A percentile compares a stretch with the other conserved stretches of the same genome.
Conservation (phyloP, 1,140 invertebrate species). For the Leptinotarsa texana region DNA sequence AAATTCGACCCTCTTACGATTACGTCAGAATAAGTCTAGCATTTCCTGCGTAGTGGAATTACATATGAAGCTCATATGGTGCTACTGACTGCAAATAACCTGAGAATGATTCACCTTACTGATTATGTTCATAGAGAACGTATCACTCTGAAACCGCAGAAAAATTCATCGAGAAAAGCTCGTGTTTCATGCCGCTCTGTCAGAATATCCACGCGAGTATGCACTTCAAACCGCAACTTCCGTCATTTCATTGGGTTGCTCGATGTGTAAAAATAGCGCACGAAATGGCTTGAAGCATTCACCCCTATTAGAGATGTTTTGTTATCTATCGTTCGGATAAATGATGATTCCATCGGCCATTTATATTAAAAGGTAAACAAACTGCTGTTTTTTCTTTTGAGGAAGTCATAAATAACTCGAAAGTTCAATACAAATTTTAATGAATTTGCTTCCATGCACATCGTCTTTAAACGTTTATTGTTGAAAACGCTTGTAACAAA, state of each 20-base stretch:
- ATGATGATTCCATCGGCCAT: too few species aligned
- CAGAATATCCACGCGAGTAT: not conserved
- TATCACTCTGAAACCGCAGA: not conserved
- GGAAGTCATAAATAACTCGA: too few species aligned
- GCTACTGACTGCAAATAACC: not conserved
- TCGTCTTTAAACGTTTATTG: too few species aligned
- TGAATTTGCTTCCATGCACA: too few species aligned
- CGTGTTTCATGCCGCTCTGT: not conserved
- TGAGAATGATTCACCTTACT: not conserved
- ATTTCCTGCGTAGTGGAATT: constrained; percentile 5
- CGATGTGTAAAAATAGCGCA: not conserved
- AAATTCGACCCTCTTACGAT: not conserved
- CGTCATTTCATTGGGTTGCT: not conserved
- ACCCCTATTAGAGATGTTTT: too few species aligned
- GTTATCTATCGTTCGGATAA: too few species aligned
- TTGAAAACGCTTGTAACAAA: too few species aligned
- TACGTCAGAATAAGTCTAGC: not conserved
- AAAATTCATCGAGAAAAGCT: not conserved
- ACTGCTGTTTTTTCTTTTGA: too few species aligned
- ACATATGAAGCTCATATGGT: constrained; percentile 2
- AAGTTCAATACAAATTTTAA: too few species aligned
- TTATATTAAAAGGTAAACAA: too few species aligned
- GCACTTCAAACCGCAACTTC: constrained; percentile 4
- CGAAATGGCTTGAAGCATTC: not conserved
- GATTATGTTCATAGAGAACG: constrained; percentile 3